Base-by-base conservation (phyloP, 1,140 invertebrate genomes). In the Limonius californicus region DNA sequence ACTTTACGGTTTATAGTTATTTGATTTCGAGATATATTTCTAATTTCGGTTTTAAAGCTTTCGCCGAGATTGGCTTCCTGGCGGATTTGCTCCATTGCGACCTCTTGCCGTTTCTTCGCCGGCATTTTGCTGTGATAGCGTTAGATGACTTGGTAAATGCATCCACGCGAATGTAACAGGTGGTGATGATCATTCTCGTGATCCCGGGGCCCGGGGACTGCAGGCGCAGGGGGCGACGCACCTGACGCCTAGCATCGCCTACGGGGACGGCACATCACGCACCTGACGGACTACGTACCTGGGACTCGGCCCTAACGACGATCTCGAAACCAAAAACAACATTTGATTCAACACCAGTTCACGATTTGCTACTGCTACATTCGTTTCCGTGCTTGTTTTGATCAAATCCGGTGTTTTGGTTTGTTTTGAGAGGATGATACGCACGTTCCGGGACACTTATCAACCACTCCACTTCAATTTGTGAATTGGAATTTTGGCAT, bases 1-100 rank as follows among this genome's bases (percentile, higher is more conserved):
- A 61, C 59, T 61, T 50, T 57, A 54, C 54, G 59, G 61, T 65
- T 65, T 62, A 56, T 54, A 45, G 63, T 61, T 57, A 65, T 65
- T 65, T 62, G 59, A 61, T 65, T 62, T 58, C 12, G n/a, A 18
- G 14, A 12, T 32, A 50, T 61, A 60, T 30, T 27, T 63, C 56
- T 14, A 58, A 50, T 50, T 50, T 21, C 16, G 45, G 16, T 50
- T 21, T 50, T 50, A 50, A 50, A 50, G 45, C 45, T 50, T 50
- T 50, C 14, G 15, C 14, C 14, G 14, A 18, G 45, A 50, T 18
- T 21, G 4, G 45, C 6, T 50, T 50, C 19, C 3, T 9, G 7
- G 35, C n/a, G 35, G 8, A 39, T 39, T 32, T 32, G 4, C 27
- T n/a, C n/a, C n/a, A n/a, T n/a, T n/a, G n/a, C n/a, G n/a, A n/a